Evolutionary conservation across 2,797 vertebrate genomes (phyloP).

Genomic region (Muscicapa striata): DNA sequence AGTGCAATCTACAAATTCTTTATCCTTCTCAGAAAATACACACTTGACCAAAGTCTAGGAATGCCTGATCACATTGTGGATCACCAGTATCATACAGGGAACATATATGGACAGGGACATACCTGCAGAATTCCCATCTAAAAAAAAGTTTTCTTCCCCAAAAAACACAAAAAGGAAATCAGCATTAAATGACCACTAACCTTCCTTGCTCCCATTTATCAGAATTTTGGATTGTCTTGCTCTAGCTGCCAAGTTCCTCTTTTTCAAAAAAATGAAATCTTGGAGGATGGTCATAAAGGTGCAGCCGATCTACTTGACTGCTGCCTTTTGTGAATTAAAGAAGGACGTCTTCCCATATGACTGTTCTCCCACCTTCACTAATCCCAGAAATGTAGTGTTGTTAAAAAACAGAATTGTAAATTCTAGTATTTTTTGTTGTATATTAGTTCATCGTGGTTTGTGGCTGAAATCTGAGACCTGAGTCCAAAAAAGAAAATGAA

Average conservation of each 20-base stretch:
- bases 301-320: not conserved
- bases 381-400: fast-evolving
- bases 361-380: not conserved
- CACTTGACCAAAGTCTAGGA: not conserved
- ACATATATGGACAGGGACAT: not conserved
- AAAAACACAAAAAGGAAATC: not conserved
- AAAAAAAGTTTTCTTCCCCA: not conserved
- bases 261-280: not conserved
- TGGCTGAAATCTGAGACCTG: not conserved
- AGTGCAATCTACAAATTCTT: not conserved
- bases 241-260: not conserved
- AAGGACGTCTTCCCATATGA: not conserved
- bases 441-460: not conserved
- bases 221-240: not conserved
- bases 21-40: not conserved
- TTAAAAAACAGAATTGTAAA: not conserved
- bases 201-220: not conserved
- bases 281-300: not conserved
- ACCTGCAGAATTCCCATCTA: not conserved
- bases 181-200: not conserved
- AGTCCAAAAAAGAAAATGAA: not conserved
- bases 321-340: not conserved
- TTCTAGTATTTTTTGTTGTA: not conserved
- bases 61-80: not conserved
- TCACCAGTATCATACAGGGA: not conserved